These are phyloP conservation scores for Drosophila emarginata DNA, from an alignment of 2,888 invertebrate species.

Conservation along the genomic window DNA sequence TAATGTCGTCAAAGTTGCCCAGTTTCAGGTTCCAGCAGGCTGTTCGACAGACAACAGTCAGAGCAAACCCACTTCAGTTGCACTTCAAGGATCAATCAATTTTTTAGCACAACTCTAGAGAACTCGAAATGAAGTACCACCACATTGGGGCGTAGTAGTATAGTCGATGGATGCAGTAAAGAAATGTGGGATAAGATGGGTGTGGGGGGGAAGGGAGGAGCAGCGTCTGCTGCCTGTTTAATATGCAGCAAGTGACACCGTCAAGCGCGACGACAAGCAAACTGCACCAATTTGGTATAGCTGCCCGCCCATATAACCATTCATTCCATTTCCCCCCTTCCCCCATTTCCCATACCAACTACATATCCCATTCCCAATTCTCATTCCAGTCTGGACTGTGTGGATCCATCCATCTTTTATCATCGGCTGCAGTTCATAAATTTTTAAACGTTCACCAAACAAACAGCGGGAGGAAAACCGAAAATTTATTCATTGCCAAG, in stretches of 20 bases:
- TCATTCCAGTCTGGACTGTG: constrained; percentile 15
- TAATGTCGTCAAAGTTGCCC: constrained; percentile 65
- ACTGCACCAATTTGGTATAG: constrained; percentile 68
- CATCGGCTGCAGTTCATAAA: constrained; percentile 68
- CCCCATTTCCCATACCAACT: neutral
- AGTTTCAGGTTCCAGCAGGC: constrained; percentile 22
- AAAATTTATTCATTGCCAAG: constrained; percentile 52
- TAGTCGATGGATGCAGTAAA: no score
- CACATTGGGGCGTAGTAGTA: neutral
- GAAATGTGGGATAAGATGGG: neutral
- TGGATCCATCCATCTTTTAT: constrained; percentile 56
- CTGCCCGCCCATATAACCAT: constrained; percentile 27
- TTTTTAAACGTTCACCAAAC: constrained; percentile 65
- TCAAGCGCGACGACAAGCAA: constrained; percentile 62
- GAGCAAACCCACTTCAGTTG: constrained; percentile 33
- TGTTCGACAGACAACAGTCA: neutral
- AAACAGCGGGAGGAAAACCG: constrained; percentile 44
- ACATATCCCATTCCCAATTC: neutral
- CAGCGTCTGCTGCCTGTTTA: constrained; percentile 49
- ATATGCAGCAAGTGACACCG: constrained; percentile 68
- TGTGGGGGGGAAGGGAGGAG: neutral
- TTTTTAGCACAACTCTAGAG: constrained; percentile 63
- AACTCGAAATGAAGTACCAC: constrained; percentile 65
- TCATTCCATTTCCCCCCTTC: constrained; percentile 4
- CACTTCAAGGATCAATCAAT: constrained; percentile 72